Percentiles rank a stretch among this genome's conserved stretches.
phyloP scores from a whole-genome alignment of 1,140 invertebrate species.

The Orchestia grillus region DNA sequence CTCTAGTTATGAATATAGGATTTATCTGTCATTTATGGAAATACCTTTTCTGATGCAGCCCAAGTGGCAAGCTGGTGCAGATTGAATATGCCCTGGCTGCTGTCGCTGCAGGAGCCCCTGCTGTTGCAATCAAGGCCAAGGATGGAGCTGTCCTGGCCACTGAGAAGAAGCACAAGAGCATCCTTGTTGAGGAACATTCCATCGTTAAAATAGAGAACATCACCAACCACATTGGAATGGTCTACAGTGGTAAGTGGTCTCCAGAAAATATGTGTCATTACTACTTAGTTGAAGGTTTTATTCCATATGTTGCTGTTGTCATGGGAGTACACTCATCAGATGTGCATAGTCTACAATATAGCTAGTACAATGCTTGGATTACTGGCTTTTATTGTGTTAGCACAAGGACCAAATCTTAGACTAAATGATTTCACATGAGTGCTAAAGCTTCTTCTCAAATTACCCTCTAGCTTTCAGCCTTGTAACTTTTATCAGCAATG shows the following conservation, averaged over 20 bases:
- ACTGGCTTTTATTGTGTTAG: too few relatives aligned
- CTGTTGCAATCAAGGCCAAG: slow-evolving; percentile 96
- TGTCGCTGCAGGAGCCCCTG: slow-evolving; percentile 97
- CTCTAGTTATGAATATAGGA: background rate
- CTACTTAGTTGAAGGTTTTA: too few relatives aligned
- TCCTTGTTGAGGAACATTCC: slow-evolving; percentile 96
- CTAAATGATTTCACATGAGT: too few relatives aligned
- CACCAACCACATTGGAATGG: slow-evolving; percentile 96
- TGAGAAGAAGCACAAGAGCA: slow-evolving; percentile 98
- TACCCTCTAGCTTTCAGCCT: too few relatives aligned
- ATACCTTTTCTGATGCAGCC: slow-evolving; percentile 78
- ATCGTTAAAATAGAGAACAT: slow-evolving; percentile 97
- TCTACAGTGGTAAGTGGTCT: slow-evolving; percentile 84
- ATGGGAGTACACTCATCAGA: too few relatives aligned
- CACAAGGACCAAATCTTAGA: too few relatives aligned
- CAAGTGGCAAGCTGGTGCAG: slow-evolving; percentile 98
- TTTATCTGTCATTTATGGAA: background rate
- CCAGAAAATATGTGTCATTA: too few relatives aligned
- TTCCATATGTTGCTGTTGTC: too few relatives aligned
- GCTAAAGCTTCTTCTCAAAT: too few relatives aligned
- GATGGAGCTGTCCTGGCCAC: slow-evolving; percentile 97
- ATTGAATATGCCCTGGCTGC: slow-evolving; percentile 99
- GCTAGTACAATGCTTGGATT: too few relatives aligned
- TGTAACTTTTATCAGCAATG: too few relatives aligned
- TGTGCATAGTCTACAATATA: too few relatives aligned